These are phyloP conservation scores for Perdita meconis DNA, from an alignment of 2,888 invertebrate genomes.

Conservation along the genomic window DNA sequence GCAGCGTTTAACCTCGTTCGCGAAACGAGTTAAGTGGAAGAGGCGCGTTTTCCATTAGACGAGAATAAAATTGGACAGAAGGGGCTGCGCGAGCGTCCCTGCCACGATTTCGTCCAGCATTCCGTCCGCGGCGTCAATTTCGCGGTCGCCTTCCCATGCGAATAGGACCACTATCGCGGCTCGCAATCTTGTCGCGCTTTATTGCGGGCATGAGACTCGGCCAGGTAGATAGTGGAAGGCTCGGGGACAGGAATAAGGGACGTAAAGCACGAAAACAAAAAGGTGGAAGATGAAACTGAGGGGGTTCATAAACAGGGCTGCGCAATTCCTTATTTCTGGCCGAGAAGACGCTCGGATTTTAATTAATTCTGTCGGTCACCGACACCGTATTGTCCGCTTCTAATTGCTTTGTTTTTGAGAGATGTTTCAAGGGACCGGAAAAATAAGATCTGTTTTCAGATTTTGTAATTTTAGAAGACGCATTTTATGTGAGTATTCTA, in stretches of 20 bases:
- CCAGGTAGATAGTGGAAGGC: constrained; percentile 1
- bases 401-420: too few species aligned
- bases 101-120: constrained; percentile 55
- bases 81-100: constrained; percentile 6
- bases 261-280: constrained; percentile 6
- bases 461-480: too few species aligned
- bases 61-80: constrained; percentile 64
- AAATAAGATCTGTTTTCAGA: too few species aligned
- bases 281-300: neutral
- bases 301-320: constrained; percentile 1
- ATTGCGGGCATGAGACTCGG: constrained; percentile 49
- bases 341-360: neutral
- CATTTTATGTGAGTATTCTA: too few species aligned
- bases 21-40: constrained; percentile 3
- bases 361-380: neutral
- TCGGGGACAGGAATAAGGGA: constrained; percentile 6
- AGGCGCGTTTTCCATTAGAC: constrained; percentile 49
- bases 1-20: constrained; percentile 39
- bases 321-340: constrained; percentile 21
- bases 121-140: constrained; percentile 62
- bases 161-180: constrained; percentile 41
- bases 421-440: too few species aligned
- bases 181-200: constrained; percentile 52
- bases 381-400: neutral
- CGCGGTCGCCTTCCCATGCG: constrained; percentile 44